A percentile compares a stretch with the other conserved stretches of the same genome.
Evolutionary conservation across 2,888 invertebrate genomes (phyloP).

Genomic region (Coelopa pilipes): DNA sequence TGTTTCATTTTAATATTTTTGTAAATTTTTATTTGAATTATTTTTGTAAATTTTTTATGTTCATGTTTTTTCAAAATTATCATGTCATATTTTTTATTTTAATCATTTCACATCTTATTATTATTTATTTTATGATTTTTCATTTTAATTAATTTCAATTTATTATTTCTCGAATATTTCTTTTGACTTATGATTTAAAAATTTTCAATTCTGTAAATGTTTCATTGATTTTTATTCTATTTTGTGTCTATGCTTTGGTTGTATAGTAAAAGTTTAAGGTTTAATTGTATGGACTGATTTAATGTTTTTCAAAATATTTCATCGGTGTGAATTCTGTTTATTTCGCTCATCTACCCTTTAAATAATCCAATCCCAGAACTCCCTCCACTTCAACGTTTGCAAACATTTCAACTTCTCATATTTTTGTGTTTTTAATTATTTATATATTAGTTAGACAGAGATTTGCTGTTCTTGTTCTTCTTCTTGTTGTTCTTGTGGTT

Average conservation of each 20-base stretch:
- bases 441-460: constrained; percentile 1
- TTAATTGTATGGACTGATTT: constrained; percentile 35
- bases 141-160: too few species aligned
- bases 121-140: too few species aligned
- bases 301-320: constrained; percentile 18
- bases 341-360: neutral
- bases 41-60: too few species aligned
- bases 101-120: too few species aligned
- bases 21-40: too few species aligned
- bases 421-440: constrained; percentile 28
- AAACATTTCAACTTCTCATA: constrained; percentile 13
- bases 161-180: too few species aligned
- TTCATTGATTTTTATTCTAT: neutral
- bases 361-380: neutral
- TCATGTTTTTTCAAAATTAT: too few species aligned
- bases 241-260: constrained; percentile 2
- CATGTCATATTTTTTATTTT: too few species aligned
- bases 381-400: constrained; percentile 5
- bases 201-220: too few species aligned
- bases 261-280: constrained; percentile 10
- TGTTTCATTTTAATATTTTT: too few species aligned
- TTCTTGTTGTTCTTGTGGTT: constrained; percentile 36
- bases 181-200: too few species aligned
- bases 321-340: neutral
- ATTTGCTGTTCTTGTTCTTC: neutral